Evolutionary conservation across 2,113 vertebrate species (phyloP).

Genomic region (Haemorhous mexicanus): DNA sequence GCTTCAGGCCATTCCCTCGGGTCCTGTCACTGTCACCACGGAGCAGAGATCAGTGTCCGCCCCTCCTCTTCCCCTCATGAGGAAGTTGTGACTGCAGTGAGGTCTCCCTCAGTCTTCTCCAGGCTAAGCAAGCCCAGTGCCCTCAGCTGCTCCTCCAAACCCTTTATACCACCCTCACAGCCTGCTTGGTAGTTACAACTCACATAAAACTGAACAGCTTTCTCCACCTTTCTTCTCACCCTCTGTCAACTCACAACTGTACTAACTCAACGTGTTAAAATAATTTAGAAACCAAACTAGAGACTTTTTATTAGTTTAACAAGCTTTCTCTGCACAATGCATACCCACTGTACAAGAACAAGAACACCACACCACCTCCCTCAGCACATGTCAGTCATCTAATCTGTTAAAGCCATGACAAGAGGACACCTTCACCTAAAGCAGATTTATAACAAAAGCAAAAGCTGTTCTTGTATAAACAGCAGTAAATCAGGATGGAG

Average conservation of each 20-base stretch:
- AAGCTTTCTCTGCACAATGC: not conserved
- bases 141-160: not conserved
- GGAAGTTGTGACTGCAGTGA: not conserved
- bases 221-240: not conserved
- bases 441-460: not conserved
- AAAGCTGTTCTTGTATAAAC: not conserved
- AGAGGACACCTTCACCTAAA: not conserved
- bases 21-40: not conserved
- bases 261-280: not conserved
- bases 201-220: not conserved
- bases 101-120: not conserved
- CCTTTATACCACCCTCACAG: not conserved
- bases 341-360: not conserved
- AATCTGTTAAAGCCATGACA: not conserved
- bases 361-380: not conserved
- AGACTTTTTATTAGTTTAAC: not conserved
- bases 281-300: not conserved
- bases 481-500: not conserved
- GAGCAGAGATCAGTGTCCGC: not conserved
- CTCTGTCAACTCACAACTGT: not conserved
- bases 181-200: not conserved
- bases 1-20: rapidly evolving
- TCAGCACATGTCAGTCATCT: not conserved
- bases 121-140: not conserved
- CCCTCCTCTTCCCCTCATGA: rapidly evolving